Percentiles rank a stretch among this genome's conserved stretches.
These are phyloP conservation scores for Channallabes apus DNA, from an alignment of 2,797 vertebrate genomes.

Conservation along the genomic window DNA sequence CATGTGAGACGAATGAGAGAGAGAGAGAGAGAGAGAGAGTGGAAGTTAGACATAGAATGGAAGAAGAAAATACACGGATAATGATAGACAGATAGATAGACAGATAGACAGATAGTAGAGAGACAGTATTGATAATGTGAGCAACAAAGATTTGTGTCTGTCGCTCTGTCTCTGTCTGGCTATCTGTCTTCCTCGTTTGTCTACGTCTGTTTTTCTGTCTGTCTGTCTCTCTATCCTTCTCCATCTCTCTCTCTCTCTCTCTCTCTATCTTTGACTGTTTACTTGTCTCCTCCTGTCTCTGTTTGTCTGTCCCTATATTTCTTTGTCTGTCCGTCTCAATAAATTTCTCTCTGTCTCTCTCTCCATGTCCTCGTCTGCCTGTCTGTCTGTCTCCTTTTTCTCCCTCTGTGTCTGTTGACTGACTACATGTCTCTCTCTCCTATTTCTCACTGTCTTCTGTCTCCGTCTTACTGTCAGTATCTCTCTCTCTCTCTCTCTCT, in stretches of 20 bases:
- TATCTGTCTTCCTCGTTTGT: too few species aligned
- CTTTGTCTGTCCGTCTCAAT: not conserved
- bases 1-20: conserved; percentile 19
- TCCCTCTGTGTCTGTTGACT: not conserved
- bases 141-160: not conserved
- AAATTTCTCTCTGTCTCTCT: not conserved
- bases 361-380: not conserved
- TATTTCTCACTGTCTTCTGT: too few species aligned
- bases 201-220: too few species aligned
- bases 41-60: too few species aligned
- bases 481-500: too few species aligned
- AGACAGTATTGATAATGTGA: too few species aligned
- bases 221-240: not conserved
- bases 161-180: not conserved
- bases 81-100: too few species aligned
- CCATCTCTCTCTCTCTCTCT: not conserved
- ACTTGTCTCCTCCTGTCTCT: not conserved
- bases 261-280: not conserved
- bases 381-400: not conserved
- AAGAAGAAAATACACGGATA: not conserved
- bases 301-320: not conserved
- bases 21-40: not conserved
- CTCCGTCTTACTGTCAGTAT: too few species aligned
- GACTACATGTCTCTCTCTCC: too few species aligned
- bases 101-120: not conserved